These are phyloP conservation scores for Apostichopus parvimensis DNA, from an alignment of 35 echinoderm and acorn worm genomes.

Conservation along the genomic window DNA sequence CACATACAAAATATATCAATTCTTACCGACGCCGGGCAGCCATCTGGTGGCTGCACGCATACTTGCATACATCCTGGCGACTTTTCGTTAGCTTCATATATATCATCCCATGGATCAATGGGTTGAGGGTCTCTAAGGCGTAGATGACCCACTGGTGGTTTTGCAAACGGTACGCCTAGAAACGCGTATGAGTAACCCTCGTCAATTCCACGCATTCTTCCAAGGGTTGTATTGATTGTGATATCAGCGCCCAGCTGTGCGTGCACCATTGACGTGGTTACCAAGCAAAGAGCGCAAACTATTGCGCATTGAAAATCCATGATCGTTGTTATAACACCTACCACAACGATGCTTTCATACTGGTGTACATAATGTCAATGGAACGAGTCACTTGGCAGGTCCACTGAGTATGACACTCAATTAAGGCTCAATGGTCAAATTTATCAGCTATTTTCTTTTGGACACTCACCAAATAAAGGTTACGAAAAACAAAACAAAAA, in stretches of 20 bases:
- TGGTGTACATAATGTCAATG: not conserved
- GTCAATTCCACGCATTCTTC: slow-evolving; percentile 30
- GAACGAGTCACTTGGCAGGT: not conserved
- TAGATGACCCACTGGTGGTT: slow-evolving; percentile 62
- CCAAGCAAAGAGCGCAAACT: not conserved
- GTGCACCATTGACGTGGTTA: not conserved
- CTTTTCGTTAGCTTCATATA: slow-evolving; percentile 47
- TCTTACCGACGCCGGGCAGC: slow-evolving; percentile 18
- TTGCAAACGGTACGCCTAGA: slow-evolving; percentile 67
- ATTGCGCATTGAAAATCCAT: not conserved
- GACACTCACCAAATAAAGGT: not conserved
- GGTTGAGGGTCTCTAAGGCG: slow-evolving; percentile 54
- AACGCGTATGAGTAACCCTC: slow-evolving; percentile 35
- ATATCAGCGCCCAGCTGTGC: not conserved
- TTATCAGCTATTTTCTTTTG: not conserved
- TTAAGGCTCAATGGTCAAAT: not conserved
- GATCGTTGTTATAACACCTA: not conserved
- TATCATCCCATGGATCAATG: slow-evolving; percentile 50
- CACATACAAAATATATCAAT: not conserved
- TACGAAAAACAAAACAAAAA: not conserved
- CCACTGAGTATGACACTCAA: not conserved
- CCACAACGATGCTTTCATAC: not conserved
- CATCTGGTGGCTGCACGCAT: slow-evolving; percentile 11
- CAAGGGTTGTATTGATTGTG: slow-evolving; percentile 29
- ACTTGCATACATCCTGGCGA: slow-evolving; percentile 55